Base-by-base conservation (phyloP, 2,113 vertebrate species). In the Lota lota region DNA sequence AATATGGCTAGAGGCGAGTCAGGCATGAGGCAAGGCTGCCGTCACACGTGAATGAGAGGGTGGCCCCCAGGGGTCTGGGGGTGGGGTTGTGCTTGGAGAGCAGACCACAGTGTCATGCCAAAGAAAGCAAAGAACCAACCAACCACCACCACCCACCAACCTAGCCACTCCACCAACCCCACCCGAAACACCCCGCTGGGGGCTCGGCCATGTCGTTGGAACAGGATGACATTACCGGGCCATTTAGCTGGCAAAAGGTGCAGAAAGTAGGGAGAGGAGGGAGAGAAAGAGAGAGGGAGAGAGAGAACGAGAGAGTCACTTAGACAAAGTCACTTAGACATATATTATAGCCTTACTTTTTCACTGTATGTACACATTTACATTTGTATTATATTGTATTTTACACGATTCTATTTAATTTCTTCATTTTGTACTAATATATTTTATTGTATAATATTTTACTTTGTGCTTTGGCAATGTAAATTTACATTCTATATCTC, bases 1-100 rank as follows among this genome's bases (percentile, higher is more conserved):
- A 90, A 88, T 91, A 89, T 87, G 86, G 82, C 86, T 76, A 63
- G 76, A 82, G 87, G 85, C 87, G 79, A 90, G 85, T 90, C 79
- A 79, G 78, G 83, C 73, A 36, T 81, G 82, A 85, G 72, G 78
- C 80, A 53, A 65, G 74, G 79, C 75, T 66, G 82, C 76, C 33
- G 80, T 62, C 28, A 4, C 28, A 33, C 74, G 77, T 79, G 87
- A 86, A 89, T 81, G 82, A 33, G 72, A 86, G 74, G 66, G 73
- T 78, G 73, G 85, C 83, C 87, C 85, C 83, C 65, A 47, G 89
- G 85, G 84, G 28, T 33, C 28, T 6, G 28, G 28, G 28, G 28
- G 28, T 4, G 28, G 28, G 28, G 28, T 4, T 5, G 69, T 72
- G 84, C 83, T 90, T 85, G 82, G 79, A 88, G 79, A 85, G 75